A percentile compares a stretch with the other conserved stretches of the same genome.
Conservation (phyloP, 2,113 vertebrate genomes). For the Microtus ochrogaster region DNA sequence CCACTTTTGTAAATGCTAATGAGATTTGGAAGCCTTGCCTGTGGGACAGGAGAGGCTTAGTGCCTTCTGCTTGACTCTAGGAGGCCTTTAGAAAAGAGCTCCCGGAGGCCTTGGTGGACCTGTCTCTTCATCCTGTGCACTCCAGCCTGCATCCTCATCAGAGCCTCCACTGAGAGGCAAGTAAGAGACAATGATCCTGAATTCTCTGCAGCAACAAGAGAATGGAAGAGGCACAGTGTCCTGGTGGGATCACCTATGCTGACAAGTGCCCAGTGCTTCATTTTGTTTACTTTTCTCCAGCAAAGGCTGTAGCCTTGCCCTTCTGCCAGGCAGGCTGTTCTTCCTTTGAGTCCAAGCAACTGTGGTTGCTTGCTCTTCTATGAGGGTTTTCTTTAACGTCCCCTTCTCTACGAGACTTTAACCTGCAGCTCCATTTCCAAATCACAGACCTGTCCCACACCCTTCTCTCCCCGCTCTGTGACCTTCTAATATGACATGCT, state of each 20-base stretch:
- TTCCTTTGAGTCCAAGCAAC: not conserved
- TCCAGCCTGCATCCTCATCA: not conserved
- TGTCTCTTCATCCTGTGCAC: not conserved
- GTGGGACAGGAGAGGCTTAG: conserved; percentile 75
- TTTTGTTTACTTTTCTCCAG: not conserved
- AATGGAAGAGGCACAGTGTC: too few species aligned
- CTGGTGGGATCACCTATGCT: not conserved
- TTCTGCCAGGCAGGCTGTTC: not conserved
- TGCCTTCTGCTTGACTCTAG: conserved; percentile 62
- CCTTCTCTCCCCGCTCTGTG: fast-evolving
- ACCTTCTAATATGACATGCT: fast-evolving
- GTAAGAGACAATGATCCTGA: not conserved
- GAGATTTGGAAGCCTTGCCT: conserved; percentile 82
- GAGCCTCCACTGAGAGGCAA: not conserved
- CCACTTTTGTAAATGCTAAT: conserved; percentile 84
- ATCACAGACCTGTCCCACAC: too few species aligned
- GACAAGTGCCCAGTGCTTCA: not conserved
- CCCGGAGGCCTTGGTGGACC: fast-evolving
- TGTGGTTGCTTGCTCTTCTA: not conserved
- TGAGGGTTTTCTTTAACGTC: not conserved
- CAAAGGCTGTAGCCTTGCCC: not conserved
- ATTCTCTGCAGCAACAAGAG: fast-evolving
- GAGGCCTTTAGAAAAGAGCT: not conserved
- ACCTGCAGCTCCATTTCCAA: not conserved
- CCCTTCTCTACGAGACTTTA: too few species aligned